Base-by-base conservation (phyloP, 2,797 vertebrate genomes). In the Acomys russatus region DNA sequence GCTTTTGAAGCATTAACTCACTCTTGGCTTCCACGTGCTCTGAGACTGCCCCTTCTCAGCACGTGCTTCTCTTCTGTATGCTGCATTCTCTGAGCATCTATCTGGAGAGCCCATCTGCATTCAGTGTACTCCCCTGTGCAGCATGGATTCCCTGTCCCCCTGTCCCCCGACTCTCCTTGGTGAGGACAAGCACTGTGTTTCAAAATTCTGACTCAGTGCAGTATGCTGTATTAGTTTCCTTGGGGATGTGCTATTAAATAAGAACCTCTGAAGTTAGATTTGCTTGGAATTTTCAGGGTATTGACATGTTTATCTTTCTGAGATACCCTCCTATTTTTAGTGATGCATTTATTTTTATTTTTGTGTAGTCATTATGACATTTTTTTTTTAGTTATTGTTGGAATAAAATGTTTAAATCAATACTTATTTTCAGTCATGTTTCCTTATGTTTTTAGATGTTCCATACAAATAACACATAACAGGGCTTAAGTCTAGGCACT, bases 231-330 rank as follows among this genome's bases (percentile, higher is more conserved):
- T 54, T 70, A 87, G 61, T 83, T 88, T 73, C 76, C 35, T 63
- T 28, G 49, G 85, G 83, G 14, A 18, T 18, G 28, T 78, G 61
- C 59, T 96, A 66, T 68, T 96, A 73, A 68, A 68, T 84, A 66
- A 84, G 38, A 15, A 68, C 63, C 22, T 35, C 78, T 91, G 23
- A 30, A 91, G 77, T 79, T 79, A 84, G 35, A 83, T 63, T 63
- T 76, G 33, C 79, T 64, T 66, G 49, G 64, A 49, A 73, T 66
- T n/a, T 77, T 88, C 56, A 78, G 51, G 9, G 22, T 59, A 35
- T 12, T n/a, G 25, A 83, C 59, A 33, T 54, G 78, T 66, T 63
- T 77, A 28, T 90, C 59, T 54, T 68, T 70, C 33, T 61, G 61
- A 80, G 17, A 20, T 4, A 83, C 0, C 61, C 38, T 25, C 90